Base-by-base conservation (phyloP, 2,888 invertebrate species). In the Ophion obscuratus region DNA sequence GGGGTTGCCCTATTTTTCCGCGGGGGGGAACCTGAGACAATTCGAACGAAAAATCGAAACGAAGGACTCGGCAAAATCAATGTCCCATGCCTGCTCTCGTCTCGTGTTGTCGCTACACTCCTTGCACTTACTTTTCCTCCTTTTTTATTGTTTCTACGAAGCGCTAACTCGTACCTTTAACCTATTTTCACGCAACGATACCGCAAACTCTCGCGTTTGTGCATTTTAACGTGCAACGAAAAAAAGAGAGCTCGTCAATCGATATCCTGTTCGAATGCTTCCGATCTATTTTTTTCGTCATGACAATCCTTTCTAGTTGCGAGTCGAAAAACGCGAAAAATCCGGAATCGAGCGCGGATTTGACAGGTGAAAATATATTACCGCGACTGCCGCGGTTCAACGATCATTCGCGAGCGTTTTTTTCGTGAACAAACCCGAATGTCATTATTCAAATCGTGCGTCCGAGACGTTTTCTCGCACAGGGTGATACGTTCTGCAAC, bases 161-260 rank as follows among this genome's bases (percentile, higher is more conserved):
- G 20, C 24, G 31, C 59, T 47, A 59, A 53, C 68, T 24, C 31
- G 67, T 47, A 76, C 73, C 57, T 88, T 90, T 90, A 91, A 90
- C 90, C 91, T 89, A 88, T 89, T 90, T 90, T 78, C 81, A 57
- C 36, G 64, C 27, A 59, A 73, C 53, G 24, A 53, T 64, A 47
- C 17, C 14, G 47, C 68, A 40, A 57, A 68, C 61, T 70, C 71
- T 68, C 81, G 73, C 74, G 81, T 62, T 67, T 81, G 73, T 81
- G 81, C 66, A 75, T 75, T 81, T 81, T 31, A 61, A 78, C 40
- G 44, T 36, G 20, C 5, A 75, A 62, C 14, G 31, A 66, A 68
- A 70, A 59, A 66, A 64, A 40, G 27, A 70, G 31, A 17, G 68
- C 40, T 66, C 47, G 47, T 53, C 62, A 77, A 81, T 84, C 84